Evolutionary conservation across 1,140 invertebrate species (phyloP).

Genomic region (Tetramorium simillimum): DNA sequence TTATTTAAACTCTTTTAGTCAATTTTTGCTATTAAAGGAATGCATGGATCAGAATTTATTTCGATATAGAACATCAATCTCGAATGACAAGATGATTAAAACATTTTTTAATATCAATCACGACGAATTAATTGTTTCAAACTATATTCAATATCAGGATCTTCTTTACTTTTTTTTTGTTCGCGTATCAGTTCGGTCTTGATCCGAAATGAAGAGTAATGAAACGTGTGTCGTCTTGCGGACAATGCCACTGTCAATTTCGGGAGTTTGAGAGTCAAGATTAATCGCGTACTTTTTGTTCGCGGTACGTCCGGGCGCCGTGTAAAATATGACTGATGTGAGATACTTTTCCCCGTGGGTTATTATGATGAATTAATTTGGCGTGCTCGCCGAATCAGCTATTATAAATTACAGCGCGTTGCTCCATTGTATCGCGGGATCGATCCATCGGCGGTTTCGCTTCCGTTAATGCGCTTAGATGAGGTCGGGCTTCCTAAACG

Average conservation of each 20-base stretch:
- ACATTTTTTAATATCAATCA: not conserved
- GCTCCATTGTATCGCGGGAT: constrained; percentile 42
- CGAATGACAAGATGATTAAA: constrained; percentile 8
- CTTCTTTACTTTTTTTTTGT: constrained; percentile 7
- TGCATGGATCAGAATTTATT: not conserved
- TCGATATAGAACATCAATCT: not conserved
- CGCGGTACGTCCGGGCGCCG: not conserved
- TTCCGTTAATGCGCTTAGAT: constrained; percentile 31
- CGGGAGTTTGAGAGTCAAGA: constrained; percentile 7
- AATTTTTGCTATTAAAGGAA: not conserved
- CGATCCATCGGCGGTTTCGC: not conserved
- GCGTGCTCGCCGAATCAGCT: constrained; percentile 13
- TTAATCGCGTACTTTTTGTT: constrained; percentile 44
- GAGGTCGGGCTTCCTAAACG: constrained; percentile 8
- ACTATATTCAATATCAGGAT: not conserved
- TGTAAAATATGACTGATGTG: constrained; percentile 35
- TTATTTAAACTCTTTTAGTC: not conserved
- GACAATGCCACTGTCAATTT: constrained; percentile 30
- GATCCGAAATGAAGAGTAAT: constrained; percentile 34
- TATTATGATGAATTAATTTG: constrained; percentile 49
- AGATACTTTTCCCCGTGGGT: constrained; percentile 33
- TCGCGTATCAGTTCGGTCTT: not conserved
- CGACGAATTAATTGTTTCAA: not conserved
- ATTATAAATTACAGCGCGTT: constrained; percentile 59
- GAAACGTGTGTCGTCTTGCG: not conserved